Base-by-base conservation (phyloP, 2,797 vertebrate species). In the Trachurus trachurus region DNA sequence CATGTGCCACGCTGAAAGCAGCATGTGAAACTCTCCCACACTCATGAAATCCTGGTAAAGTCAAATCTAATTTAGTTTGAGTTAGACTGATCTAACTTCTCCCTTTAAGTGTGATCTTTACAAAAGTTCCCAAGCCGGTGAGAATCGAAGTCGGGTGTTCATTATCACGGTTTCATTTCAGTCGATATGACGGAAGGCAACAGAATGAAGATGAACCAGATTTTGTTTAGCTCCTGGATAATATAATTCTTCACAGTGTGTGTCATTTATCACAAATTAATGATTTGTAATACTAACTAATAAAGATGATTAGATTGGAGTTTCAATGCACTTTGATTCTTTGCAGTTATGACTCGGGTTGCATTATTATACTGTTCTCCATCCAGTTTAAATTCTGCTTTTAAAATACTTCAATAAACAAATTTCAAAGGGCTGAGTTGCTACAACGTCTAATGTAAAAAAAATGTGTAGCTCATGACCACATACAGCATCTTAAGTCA, bases 21-120 rank as follows among this genome's bases (percentile, higher is more conserved):
- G 66, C 29, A 76, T 76, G 75, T 85, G 81, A 78, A 88, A 71
- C 57, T 47, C 73, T 81, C 78, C 56, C 75, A 87, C 83, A 58
- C 39, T 57, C 39, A 31, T 49, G 42, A 56, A 74, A 80, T 87
- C 39, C 62, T 3, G 13, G 47, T 19, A 22, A 42, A 50, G 62
- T 82, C 83, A 67, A 45, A 75, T 70, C 21, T 65, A 13, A 60
- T 82, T 78, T 63, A 19, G 54, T 58, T 45, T 58, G 45, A 73
- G 21, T 62, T 56, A 37, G 21, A 80, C 22, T 16, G 37, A 12
- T 39, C 26, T 39, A 56, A 59, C 13, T 64, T 40, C 68, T 63
- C 19, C 49, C 21, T 66, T 56, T 49, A 42, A 56, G 19, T 54
- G 7, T 31, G 12, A 45, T 10, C 40, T 49, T 5, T 54, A 53